A percentile compares a stretch with the other conserved stretches of the same genome.
These are phyloP conservation scores for Pycnonotus jocosus DNA, from an alignment of 2,113 vertebrate species.

Conservation along the genomic window DNA sequence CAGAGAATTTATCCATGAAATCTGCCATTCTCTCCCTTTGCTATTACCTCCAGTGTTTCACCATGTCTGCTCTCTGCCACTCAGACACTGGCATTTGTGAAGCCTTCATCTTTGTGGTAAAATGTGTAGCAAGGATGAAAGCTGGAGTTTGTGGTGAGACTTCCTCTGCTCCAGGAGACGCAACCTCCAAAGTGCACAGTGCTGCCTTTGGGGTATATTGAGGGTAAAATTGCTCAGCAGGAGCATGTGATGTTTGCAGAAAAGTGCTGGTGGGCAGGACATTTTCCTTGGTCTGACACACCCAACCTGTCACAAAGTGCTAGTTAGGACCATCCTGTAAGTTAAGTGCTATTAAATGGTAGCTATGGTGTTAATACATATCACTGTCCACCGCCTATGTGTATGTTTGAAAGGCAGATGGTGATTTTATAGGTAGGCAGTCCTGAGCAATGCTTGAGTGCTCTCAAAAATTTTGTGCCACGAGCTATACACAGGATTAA, in stretches of 20 bases:
- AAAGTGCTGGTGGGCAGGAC: not conserved
- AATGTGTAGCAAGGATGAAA: not conserved
- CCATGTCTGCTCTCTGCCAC: fast-evolving
- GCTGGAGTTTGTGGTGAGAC: not conserved
- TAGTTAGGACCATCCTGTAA: not conserved
- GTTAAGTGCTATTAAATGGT: not conserved
- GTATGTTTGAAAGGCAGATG: not conserved
- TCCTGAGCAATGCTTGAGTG: not conserved
- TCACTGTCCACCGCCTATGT: fast-evolving
- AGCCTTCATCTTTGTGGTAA: not conserved
- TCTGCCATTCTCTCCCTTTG: not conserved
- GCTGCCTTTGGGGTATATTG: not conserved
- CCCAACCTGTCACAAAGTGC: not conserved
- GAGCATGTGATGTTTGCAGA: not conserved
- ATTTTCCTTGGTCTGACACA: not conserved
- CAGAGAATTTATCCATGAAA: not conserved
- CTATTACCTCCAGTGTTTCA: not conserved
- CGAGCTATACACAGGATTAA: not conserved
- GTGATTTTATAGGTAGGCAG: not conserved
- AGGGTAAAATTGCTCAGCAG: not conserved
- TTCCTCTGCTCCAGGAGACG: not conserved
- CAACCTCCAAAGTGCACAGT: not conserved
- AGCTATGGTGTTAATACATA: not conserved
- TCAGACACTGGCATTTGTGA: not conserved
- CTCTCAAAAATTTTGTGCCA: not conserved